Conservation (phyloP, 2,113 vertebrate species). For the Ibidorhyncha struthersii region DNA sequence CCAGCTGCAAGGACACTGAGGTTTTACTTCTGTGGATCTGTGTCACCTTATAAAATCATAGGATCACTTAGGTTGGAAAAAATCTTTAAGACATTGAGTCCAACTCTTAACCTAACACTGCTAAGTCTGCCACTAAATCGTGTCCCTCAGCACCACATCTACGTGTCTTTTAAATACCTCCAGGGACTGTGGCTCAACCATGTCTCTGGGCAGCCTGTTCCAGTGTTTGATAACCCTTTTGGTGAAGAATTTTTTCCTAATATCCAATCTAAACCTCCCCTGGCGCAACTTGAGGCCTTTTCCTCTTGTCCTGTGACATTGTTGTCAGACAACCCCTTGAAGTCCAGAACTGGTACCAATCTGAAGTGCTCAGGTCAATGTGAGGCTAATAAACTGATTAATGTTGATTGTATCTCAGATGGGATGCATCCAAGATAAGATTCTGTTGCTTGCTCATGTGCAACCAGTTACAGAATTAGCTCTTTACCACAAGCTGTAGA, state of each 20-base stretch:
- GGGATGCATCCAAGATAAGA: background rate
- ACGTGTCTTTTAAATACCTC: background rate
- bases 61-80: background rate
- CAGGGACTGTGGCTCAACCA: background rate
- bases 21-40: background rate
- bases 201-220: background rate
- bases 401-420: background rate
- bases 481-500: background rate
- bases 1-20: background rate
- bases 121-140: background rate
- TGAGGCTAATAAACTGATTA: background rate
- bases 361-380: background rate
- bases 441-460: background rate
- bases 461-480: background rate
- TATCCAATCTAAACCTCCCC: background rate
- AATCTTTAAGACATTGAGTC: background rate
- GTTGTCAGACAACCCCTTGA: background rate
- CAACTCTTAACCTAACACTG: background rate
- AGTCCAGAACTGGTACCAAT: background rate
- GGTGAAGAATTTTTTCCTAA: background rate
- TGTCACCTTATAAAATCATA: background rate
- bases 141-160: background rate
- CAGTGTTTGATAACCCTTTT: background rate
- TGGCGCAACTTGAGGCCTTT: background rate
- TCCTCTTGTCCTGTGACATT: background rate